Base-by-base conservation (phyloP, 2,888 invertebrate species). In the Schizotus pectinicornis region DNA sequence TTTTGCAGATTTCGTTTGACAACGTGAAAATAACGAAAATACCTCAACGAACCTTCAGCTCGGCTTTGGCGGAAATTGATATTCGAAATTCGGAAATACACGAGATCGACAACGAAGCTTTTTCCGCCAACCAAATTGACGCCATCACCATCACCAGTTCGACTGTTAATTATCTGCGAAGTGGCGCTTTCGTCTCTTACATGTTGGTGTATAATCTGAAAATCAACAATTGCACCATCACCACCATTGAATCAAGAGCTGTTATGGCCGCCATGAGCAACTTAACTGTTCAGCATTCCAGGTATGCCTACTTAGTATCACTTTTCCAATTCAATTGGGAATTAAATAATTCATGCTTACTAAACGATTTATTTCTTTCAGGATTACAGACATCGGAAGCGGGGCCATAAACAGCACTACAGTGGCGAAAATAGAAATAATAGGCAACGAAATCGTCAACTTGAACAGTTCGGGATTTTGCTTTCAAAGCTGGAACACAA, bases 71-170 rank as follows among this genome's bases (percentile, higher is more conserved):
- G 11, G 83, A 83, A 62, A 81, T 89, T 33, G 79, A 80, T 31
- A 79, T 89, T 76, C 81, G 82, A 59, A 79, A 83, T 65, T 81
- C 84, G 42, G 79, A 80, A 65, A 84, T 88, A 8, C 80, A 81
- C 34, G 80, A 81, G 7, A 83, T 91, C 39, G 80, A 83, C 12
- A 78, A 82, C 34, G 84, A 86, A 45, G 89, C 90, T 0, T 90
- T 91, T 71, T 84, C 84, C 48, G 87, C 89, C 1, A 84, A 85
- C 68, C 84, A 84, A 37, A 86, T 90, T 69, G 83, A 85, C 62
- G 81, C 84, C 45, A 84, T 91, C 6, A 79, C 80, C 65, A 84
- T 89, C 11, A 81, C 83, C 59, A 87, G 88, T 74, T 85, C 86
- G 39, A 82, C 85, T 7, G 82, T 90, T 56, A 77, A 82, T 48